Evolutionary conservation across 2,113 vertebrate genomes (phyloP).

Genomic region (Melanerpes formicivorus): DNA sequence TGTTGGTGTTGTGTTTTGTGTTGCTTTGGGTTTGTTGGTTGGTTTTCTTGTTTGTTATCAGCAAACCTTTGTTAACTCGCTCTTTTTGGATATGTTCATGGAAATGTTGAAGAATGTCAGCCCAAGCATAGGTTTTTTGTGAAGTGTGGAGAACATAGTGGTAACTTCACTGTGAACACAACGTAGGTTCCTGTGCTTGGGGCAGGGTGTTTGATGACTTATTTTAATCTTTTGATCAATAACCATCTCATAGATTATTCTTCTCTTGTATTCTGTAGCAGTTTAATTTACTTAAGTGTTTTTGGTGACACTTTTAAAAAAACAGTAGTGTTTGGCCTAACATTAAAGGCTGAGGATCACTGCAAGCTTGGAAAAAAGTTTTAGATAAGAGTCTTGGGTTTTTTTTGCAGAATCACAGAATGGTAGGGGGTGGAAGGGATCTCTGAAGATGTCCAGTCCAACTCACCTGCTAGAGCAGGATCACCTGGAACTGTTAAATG

Average conservation of each 20-base stretch:
- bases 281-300: neutral
- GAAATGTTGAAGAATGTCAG: neutral
- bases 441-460: too few relatives aligned
- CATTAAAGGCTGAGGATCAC: neutral
- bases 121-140: neutral
- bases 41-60: neutral
- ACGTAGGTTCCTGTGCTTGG: neutral
- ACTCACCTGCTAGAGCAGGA: too few relatives aligned
- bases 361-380: neutral
- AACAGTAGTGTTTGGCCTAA: neutral
- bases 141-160: neutral
- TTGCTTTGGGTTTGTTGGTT: too few relatives aligned
- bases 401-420: neutral
- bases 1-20: too few relatives aligned
- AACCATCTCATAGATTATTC: neutral
- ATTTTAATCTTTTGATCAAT: neutral
- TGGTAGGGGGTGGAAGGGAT: too few relatives aligned
- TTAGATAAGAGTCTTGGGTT: neutral
- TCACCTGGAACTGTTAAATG: neutral
- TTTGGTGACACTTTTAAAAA: neutral
- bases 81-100: neutral
- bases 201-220: neutral
- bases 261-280: neutral
- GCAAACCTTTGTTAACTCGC: neutral
- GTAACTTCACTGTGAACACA: neutral